Conservation (phyloP, 2,797 vertebrate genomes). For the Enteromius treurensis region DNA sequence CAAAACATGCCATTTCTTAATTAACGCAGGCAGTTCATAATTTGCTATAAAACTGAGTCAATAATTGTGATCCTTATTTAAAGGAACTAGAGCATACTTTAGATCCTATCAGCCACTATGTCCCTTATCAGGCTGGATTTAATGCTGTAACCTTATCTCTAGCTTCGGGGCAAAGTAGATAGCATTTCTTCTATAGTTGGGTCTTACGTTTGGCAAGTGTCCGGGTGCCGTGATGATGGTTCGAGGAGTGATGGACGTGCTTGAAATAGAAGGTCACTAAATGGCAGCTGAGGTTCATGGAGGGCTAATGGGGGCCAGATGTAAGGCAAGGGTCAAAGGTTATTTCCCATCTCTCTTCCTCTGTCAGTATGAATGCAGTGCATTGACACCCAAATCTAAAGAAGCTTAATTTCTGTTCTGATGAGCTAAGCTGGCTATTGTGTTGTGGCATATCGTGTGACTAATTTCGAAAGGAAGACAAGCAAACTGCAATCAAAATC, state of each 20-base stretch:
- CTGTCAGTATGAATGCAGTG: constrained; percentile 48
- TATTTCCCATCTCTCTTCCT: constrained; percentile 56
- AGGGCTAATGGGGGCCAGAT: constrained; percentile 54
- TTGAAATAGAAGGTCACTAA: constrained; percentile 37
- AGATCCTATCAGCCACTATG: constrained; percentile 14
- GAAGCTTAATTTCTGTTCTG: constrained; percentile 43
- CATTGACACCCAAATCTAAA: constrained; percentile 46
- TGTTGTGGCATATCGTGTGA: constrained; percentile 13
- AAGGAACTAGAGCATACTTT: constrained; percentile 54
- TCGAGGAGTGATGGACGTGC: constrained; percentile 65
- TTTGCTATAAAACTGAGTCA: constrained; percentile 42
- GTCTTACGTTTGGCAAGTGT: constrained; percentile 62
- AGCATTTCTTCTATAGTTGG: constrained; percentile 62
- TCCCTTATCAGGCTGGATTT: constrained; percentile 59
- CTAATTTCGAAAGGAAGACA: constrained; percentile 25
- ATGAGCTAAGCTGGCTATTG: constrained; percentile 20
- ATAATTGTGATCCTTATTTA: constrained; percentile 50
- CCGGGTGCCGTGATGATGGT: constrained; percentile 61
- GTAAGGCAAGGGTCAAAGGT: constrained; percentile 54
- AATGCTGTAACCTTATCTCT: constrained; percentile 72
- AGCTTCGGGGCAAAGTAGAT: constrained; percentile 69
- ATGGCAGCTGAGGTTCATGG: constrained; percentile 35
- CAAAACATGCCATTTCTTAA: neutral
- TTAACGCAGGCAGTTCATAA: neutral
- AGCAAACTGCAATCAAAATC: constrained; percentile 19